Evolutionary conservation across 2,888 invertebrate genomes (phyloP).

Genomic region (Nephrocerus scutellatus): DNA sequence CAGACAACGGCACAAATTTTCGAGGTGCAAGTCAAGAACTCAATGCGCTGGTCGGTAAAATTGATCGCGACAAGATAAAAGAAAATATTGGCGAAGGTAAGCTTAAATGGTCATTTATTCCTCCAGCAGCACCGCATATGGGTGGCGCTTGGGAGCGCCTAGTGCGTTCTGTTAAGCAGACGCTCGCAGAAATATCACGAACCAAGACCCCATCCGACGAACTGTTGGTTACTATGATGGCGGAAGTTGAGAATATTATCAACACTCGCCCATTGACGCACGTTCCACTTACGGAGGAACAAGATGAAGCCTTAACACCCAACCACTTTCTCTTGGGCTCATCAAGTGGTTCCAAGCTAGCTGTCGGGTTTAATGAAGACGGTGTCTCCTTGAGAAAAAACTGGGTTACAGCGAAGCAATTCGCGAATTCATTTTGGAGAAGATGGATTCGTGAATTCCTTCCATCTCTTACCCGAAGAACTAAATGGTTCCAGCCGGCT

Average conservation of each 20-base stretch:
- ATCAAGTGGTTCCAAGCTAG: slow-evolving; percentile 19
- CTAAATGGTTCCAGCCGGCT: slow-evolving; percentile 17
- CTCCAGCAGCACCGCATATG: slow-evolving; percentile 23
- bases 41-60: slow-evolving; percentile 6
- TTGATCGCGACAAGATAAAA: slow-evolving; percentile 10
- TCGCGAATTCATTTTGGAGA: slow-evolving; percentile 20
- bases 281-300: slow-evolving; percentile 12
- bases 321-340: slow-evolving; percentile 26
- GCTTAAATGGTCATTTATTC: slow-evolving; percentile 25
- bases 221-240: slow-evolving; percentile 8
- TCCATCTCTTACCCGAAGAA: slow-evolving; percentile 18
- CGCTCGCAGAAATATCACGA: slow-evolving; percentile 18
- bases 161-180: slow-evolving; percentile 17
- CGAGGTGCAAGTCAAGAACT: slow-evolving; percentile 17
- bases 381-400: slow-evolving; percentile 14
- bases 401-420: slow-evolving; percentile 17
- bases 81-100: neutral
- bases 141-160: slow-evolving; percentile 20
- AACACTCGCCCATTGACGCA: slow-evolving; percentile 21
- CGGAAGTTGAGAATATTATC: slow-evolving; percentile 21
- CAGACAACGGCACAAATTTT: slow-evolving; percentile 24
- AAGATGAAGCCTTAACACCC: slow-evolving; percentile 25
- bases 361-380: slow-evolving; percentile 13
- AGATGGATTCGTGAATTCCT: slow-evolving; percentile 23
- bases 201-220: slow-evolving; percentile 23